A percentile compares a stretch with the other conserved stretches of the same genome.
phyloP scores from a whole-genome alignment of 2,113 vertebrate species.

The Otus sunia region DNA sequence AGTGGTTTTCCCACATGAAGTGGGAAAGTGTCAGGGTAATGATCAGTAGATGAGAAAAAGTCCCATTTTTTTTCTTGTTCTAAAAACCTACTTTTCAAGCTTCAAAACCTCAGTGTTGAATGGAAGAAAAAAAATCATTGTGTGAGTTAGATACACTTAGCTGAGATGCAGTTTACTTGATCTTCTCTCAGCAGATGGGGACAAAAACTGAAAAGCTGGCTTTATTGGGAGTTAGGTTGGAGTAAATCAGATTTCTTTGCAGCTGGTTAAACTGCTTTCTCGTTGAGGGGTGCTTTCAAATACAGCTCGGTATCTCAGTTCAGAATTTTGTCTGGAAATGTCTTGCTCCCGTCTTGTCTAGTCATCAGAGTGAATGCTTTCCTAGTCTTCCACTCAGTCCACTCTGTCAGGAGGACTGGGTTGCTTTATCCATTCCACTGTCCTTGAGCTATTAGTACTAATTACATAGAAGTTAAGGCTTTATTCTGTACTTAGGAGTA shows the following conservation, averaged over 20 bases:
- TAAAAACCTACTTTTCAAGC: not conserved
- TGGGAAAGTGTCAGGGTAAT: not conserved
- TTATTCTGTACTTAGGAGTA: not conserved
- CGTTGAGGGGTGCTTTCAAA: not conserved
- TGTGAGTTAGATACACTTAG: not conserved
- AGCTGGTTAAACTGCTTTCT: not conserved
- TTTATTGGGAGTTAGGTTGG: not conserved
- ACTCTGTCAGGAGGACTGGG: not conserved
- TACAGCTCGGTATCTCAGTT: not conserved
- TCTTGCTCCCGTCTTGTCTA: not conserved
- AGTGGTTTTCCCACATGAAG: not conserved
- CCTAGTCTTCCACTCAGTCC: not conserved
- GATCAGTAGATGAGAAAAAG: not conserved
- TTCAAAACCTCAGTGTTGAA: not conserved
- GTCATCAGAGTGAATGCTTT: not conserved
- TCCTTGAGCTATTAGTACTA: not conserved
- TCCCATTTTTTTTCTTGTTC: not conserved
- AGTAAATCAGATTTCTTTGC: not conserved
- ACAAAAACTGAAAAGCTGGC: not conserved
- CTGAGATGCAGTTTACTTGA: not conserved
- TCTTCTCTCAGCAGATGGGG: not conserved
- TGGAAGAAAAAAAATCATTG: not conserved
- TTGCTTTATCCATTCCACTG: not conserved
- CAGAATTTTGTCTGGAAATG: not conserved
- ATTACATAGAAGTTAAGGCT: not conserved